These are phyloP conservation scores for Mya arenaria DNA, from an alignment of 1,140 invertebrate genomes.

Conservation along the genomic window DNA sequence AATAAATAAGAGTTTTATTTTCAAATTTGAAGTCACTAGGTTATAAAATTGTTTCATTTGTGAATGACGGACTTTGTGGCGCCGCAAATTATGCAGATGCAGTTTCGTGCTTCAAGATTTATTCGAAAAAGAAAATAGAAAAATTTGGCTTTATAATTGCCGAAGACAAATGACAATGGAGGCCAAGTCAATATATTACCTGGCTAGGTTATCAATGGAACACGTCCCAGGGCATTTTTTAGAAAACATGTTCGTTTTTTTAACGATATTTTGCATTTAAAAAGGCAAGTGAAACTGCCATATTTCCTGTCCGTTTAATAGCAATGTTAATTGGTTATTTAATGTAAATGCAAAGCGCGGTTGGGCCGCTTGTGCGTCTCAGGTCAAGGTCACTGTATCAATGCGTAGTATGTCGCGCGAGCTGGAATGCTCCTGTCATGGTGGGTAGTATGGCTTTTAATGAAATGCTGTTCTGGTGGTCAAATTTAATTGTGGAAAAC, in stretches of 20 bases:
- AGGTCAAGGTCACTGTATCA: conserved; percentile 28
- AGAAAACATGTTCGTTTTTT: background rate
- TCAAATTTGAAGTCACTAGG: conserved; percentile 35
- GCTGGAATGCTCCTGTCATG: conserved; percentile 10
- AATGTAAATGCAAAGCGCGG: conserved; percentile 12
- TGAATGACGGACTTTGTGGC: conserved; percentile 55
- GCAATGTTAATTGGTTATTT: background rate
- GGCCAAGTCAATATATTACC: conserved; percentile 10
- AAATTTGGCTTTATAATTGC: conserved; percentile 45
- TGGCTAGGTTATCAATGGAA: conserved; percentile 49
- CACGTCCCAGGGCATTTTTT: background rate
- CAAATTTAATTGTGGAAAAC: background rate
- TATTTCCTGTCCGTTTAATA: background rate
- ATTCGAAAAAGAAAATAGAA: background rate
- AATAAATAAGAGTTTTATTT: conserved; percentile 36
- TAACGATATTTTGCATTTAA: background rate
- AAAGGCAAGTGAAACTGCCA: background rate
- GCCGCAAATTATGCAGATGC: background rate
- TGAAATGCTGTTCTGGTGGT: background rate
- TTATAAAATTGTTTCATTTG: conserved; percentile 32
- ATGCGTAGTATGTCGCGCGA: conserved; percentile 15
- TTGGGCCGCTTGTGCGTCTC: background rate
- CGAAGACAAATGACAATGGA: conserved; percentile 40
- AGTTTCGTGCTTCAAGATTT: background rate
- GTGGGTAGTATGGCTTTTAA: background rate